A percentile compares a stretch with the other conserved stretches of the same genome.
Evolutionary conservation across 2,113 vertebrate genomes (phyloP).

Genomic region (Tautogolabrus adspersus): DNA sequence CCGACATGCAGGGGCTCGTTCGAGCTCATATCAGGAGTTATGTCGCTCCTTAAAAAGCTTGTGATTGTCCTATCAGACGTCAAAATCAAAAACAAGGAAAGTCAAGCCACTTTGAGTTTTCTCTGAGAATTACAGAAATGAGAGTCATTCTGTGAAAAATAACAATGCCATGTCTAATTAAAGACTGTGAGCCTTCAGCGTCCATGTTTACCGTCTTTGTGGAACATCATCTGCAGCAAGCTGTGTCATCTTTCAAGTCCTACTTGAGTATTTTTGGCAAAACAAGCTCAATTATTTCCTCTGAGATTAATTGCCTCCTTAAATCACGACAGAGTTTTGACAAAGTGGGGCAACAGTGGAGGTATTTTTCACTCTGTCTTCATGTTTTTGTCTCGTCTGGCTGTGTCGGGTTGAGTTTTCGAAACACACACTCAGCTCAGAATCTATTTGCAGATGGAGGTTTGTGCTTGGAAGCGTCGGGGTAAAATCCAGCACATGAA

Average conservation of each 20-base stretch:
- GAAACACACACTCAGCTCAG: conserved; percentile 33
- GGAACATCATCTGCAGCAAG: conserved; percentile 51
- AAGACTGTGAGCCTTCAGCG: conserved; percentile 59
- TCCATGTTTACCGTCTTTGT: conserved; percentile 50
- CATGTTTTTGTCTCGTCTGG: conserved; percentile 24
- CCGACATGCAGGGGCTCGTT: no score
- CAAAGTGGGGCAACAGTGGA: conserved; percentile 62
- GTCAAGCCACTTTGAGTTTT: background rate
- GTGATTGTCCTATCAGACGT: background rate
- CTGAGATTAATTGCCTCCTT: conserved; percentile 69
- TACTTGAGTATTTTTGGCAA: conserved; percentile 63
- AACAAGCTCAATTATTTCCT: conserved; percentile 69
- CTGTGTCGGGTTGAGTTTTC: conserved; percentile 14
- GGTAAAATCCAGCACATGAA: conserved; percentile 16
- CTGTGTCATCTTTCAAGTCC: conserved; percentile 64
- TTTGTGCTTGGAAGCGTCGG: conserved; percentile 20
- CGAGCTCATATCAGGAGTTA: background rate
- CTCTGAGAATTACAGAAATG: conserved; percentile 12
- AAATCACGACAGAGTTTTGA: conserved; percentile 55
- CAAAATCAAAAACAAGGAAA: background rate
- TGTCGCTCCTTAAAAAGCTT: background rate
- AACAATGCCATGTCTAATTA: conserved; percentile 57
- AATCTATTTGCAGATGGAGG: conserved; percentile 32
- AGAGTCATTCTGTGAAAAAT: conserved; percentile 33
- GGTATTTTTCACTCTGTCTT: conserved; percentile 42